These are phyloP conservation scores for Calyptommatus sinebrachiatus DNA, from an alignment of 2,113 vertebrate genomes.

Conservation along the genomic window DNA sequence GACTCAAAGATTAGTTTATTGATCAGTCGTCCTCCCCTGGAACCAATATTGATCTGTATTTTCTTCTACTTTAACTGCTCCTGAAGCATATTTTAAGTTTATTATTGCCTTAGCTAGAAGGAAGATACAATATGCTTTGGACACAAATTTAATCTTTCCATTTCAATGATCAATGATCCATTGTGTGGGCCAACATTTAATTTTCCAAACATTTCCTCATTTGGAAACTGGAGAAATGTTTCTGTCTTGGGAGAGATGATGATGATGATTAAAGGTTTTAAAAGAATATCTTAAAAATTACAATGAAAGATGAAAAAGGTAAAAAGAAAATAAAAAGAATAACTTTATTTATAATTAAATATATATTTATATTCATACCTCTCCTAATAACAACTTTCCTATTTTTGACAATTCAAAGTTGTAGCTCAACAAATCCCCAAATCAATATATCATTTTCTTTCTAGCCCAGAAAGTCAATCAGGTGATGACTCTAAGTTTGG, in stretches of 20 bases:
- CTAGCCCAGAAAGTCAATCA: no score
- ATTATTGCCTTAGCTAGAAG: constrained; percentile 13
- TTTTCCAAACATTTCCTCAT: constrained; percentile 40
- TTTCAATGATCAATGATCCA: constrained; percentile 27
- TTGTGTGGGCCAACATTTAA: not conserved
- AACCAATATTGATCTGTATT: constrained; percentile 45
- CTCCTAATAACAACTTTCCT: no score
- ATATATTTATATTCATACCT: no score
- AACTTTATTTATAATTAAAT: no score
- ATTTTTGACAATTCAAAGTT: no score
- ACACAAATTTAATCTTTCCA: not conserved
- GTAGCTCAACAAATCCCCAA: no score
- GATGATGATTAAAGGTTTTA: not conserved
- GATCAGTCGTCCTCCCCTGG: constrained; percentile 34
- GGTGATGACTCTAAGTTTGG: no score
- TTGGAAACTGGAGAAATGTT: constrained; percentile 59
- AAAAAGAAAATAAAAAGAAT: no score
- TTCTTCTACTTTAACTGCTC: constrained; percentile 33
- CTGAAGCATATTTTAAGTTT: constrained; percentile 35
- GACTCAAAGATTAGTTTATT: constrained; percentile 36
- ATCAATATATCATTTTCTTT: no score
- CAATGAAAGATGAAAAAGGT: no score
- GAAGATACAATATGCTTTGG: constrained; percentile 21
- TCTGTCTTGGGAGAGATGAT: not conserved
- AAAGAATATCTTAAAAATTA: no score